Conservation (phyloP, 2,113 vertebrate species). For the Lagopus muta region DNA sequence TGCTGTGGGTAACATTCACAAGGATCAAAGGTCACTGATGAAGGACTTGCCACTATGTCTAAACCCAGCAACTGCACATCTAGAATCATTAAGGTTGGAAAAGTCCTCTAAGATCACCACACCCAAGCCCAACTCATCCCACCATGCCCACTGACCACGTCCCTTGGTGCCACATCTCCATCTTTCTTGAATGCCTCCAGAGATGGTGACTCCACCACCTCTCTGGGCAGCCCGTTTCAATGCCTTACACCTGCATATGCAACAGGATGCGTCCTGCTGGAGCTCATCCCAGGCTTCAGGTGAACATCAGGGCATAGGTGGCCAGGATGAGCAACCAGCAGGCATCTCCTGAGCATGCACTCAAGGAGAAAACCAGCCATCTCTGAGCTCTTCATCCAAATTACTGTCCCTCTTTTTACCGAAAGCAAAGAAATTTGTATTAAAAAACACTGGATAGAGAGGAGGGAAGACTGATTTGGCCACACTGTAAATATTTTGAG, state of each 20-base stretch:
- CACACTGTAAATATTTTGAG: background rate
- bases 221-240: too few relatives aligned
- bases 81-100: too few relatives aligned
- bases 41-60: background rate
- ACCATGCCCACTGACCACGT: background rate
- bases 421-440: background rate
- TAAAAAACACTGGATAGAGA: background rate
- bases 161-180: background rate
- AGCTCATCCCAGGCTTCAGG: background rate
- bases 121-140: background rate
- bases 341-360: background rate
- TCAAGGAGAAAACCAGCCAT: background rate
- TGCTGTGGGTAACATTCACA: background rate
- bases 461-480: background rate
- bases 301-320: background rate
- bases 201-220: background rate
- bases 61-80: background rate
- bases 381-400: background rate
- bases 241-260: too few relatives aligned
- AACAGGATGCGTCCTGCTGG: background rate
- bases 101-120: background rate
- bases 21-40: background rate
- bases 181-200: background rate
- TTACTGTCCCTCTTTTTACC: background rate
- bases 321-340: background rate